These are phyloP conservation scores for Perca flavescens DNA, from an alignment of 2,113 vertebrate genomes.

Conservation along the genomic window DNA sequence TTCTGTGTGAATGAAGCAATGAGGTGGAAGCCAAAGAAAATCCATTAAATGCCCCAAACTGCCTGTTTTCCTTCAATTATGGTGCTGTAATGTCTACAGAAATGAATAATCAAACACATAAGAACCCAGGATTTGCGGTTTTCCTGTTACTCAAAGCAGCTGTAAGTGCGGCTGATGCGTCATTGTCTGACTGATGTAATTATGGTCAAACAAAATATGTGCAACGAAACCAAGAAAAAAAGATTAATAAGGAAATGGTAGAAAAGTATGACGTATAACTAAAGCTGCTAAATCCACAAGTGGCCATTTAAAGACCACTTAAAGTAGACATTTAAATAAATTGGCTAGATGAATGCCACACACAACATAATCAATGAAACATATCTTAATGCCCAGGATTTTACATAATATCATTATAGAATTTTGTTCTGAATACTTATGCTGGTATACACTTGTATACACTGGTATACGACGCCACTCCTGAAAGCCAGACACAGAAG, in stretches of 20 bases:
- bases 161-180: slow-evolving; percentile 62
- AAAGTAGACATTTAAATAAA: not conserved
- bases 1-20: slow-evolving; percentile 50
- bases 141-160: slow-evolving; percentile 56
- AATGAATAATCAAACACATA: slow-evolving; percentile 40
- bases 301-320: not conserved
- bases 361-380: not conserved
- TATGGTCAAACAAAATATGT: slow-evolving; percentile 47
- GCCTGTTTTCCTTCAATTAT: slow-evolving; percentile 51
- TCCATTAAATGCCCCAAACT: slow-evolving; percentile 44
- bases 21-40: slow-evolving; percentile 47
- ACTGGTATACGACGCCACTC: not conserved
- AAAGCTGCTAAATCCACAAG: not conserved
- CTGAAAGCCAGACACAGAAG: not conserved
- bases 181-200: slow-evolving; percentile 58
- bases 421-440: not conserved
- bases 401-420: not conserved
- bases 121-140: slow-evolving; percentile 25
- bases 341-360: not conserved
- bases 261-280: not conserved
- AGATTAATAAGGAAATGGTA: slow-evolving; percentile 9
- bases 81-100: slow-evolving; percentile 75
- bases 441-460: not conserved
- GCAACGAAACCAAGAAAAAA: slow-evolving; percentile 12
- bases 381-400: not conserved